Evolutionary conservation across 2,113 vertebrate species (phyloP).

Genomic region (Bos taurus): ARS-UCD2.0 NC_037344.1:10814501-10815000

Average conservation of each 20-base stretch:
- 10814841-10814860: not conserved
- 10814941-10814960: not conserved
- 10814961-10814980: not conserved
- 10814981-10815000: not conserved
- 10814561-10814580: not conserved
- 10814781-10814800: not conserved
- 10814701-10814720: not conserved
- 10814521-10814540: not conserved
- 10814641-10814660: not conserved
- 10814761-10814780: not conserved
- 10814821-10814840: not conserved
- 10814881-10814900: not conserved
- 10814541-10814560: no score
- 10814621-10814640: not conserved
- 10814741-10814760: not conserved
- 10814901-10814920: not conserved
- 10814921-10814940: not conserved
- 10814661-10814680: not conserved
- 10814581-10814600: not conserved
- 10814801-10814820: not conserved
- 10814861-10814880: not conserved
- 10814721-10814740: not conserved
- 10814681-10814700: not conserved
- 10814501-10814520: constrained; percentile 57
- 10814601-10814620: not conserved